These are phyloP conservation scores for Mongoloraphidia duomilia DNA, from an alignment of 2,888 invertebrate species.

Conservation along the genomic window DNA sequence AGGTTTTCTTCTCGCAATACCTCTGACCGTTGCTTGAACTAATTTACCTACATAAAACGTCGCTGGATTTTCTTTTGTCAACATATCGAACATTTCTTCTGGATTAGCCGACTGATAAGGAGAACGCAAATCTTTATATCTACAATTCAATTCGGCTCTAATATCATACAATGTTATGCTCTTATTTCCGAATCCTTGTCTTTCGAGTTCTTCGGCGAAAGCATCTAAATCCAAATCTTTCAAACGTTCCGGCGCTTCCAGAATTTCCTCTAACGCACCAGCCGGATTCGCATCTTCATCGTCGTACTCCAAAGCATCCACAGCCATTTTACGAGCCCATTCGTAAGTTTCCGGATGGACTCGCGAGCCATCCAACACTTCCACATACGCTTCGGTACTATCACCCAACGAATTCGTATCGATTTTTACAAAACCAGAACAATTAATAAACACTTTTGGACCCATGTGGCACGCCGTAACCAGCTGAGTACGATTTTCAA, in stretches of 20 bases:
- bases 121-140: constrained; percentile 81
- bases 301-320: constrained; percentile 96
- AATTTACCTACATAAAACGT: constrained; percentile 83
- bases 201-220: constrained; percentile 91
- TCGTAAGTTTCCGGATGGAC: constrained; percentile 99
- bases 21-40: constrained; percentile 64
- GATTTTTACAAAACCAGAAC: constrained; percentile 97
- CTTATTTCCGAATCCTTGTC: constrained; percentile 67
- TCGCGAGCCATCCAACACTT: constrained; percentile 91
- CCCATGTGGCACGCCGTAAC: constrained; percentile 96
- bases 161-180: constrained; percentile 95
- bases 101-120: constrained; percentile 63
- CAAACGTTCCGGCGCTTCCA: constrained; percentile 85
- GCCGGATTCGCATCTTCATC: constrained; percentile 95
- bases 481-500: constrained; percentile 89
- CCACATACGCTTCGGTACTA: constrained; percentile 85
- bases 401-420: constrained; percentile 92
- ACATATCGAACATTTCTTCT: constrained; percentile 84
- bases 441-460: constrained; percentile 96
- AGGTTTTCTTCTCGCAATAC: constrained; percentile 76
- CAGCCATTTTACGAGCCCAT: constrained; percentile 99
- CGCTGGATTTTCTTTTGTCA: constrained; percentile 92
- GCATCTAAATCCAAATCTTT: constrained; percentile 96
- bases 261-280: constrained; percentile 91
- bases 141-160: constrained; percentile 81